Base-by-base conservation (phyloP, 2,113 vertebrate species). In the Pardalotus punctatus region DNA sequence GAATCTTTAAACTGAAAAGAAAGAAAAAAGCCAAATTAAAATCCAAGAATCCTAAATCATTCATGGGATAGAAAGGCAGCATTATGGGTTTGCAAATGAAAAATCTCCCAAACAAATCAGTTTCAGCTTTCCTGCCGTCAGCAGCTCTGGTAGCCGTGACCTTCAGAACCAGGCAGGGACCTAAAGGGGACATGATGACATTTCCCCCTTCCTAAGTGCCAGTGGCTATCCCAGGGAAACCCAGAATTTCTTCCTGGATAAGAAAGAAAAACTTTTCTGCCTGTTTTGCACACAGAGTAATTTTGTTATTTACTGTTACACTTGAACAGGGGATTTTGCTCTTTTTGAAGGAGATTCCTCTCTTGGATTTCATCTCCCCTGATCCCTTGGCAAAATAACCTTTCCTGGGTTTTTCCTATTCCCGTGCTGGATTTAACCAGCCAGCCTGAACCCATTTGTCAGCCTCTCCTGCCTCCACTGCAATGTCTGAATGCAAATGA, bases 1-100 rank as follows among this genome's bases (percentile, higher is more conserved):
- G 90, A 91, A 88, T 90, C 51, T 94, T 96, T 93, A 90, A 95
- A 70, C 27, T 27, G 35, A 8, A 28, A 53, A 70, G 38, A 31
- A 74, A 60, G 62, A 45, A 65, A 83, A 31, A 40, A 25, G 6
- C 38, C n/a, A 58, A 88, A 95, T 80, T 94, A 72, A 88, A 92
- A 66, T 38, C 51, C 70, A 69, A 57, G 47, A 14, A 54, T 64
- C 29, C 60, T 86, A 65, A 91, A 86, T 96, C 58, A 70, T 92
- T 94, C 42, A 90, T 66, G 43, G 50, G 43, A 9, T 10, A 27
- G n/a, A 85, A 62, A 93, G 48, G 29, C 24, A 40, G 50, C 6
- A 0, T 45, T 76, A 16, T 0, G 5, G 27, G 21, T 74, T 80
- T 80, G 35, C 12, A 56, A 58, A 38, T 45, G 85, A 93, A 91